These are phyloP conservation scores for Parotia lawesii DNA, from an alignment of 2,113 vertebrate genomes.

Conservation along the genomic window DNA sequence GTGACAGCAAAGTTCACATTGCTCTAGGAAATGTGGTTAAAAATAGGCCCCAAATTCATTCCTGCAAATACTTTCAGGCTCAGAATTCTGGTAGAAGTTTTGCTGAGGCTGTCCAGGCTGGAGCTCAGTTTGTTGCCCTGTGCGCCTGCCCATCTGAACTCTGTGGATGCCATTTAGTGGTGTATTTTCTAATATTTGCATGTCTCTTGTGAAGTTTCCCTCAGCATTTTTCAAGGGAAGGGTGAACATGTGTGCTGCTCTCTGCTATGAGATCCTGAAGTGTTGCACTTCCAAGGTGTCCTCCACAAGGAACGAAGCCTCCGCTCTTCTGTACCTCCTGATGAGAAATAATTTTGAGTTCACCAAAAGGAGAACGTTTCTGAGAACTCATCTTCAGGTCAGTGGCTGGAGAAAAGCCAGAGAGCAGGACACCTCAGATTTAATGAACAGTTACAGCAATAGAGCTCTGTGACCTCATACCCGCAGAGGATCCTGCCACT, in stretches of 20 bases:
- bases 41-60: neutral
- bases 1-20: neutral
- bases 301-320: constrained; percentile 86
- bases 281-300: constrained; percentile 92
- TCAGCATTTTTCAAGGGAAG: constrained; percentile 92
- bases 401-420: constrained; percentile 24
- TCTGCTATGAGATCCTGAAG: constrained; percentile 95
- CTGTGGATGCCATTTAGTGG: neutral
- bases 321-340: constrained; percentile 92
- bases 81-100: neutral
- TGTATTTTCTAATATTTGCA: neutral
- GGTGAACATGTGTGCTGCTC: constrained; percentile 88
- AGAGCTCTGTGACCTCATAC: neutral
- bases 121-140: neutral
- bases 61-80: neutral
- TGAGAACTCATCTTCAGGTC: constrained; percentile 95
- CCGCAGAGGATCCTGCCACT: neutral
- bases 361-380: constrained; percentile 91
- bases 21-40: neutral
- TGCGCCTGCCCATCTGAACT: neutral
- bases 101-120: neutral
- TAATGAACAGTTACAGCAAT: neutral
- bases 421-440: neutral
- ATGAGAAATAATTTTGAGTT: constrained; percentile 98
- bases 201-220: constrained; percentile 81